Conservation (phyloP, 2,113 vertebrate species). For the Oryzias celebensis region DNA sequence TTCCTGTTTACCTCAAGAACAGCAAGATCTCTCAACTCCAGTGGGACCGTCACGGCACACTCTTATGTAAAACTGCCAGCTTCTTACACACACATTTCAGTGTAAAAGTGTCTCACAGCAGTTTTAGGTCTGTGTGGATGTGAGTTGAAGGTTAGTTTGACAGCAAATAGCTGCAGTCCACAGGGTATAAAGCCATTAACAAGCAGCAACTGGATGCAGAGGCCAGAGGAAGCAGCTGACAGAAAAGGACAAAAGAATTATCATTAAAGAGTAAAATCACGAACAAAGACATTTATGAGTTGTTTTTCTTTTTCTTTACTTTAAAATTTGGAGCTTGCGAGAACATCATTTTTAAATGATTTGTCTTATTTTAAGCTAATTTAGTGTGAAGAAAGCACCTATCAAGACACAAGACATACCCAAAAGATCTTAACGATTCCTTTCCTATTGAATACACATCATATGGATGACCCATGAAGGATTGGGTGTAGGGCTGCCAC, state of each 20-base stretch:
- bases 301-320: too few relatives aligned
- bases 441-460: too few relatives aligned
- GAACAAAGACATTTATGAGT: not conserved
- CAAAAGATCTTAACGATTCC: too few relatives aligned
- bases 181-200: slow-evolving; percentile 30
- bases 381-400: too few relatives aligned
- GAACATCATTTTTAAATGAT: too few relatives aligned
- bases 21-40: slow-evolving; percentile 8
- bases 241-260: not conserved
- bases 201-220: slow-evolving; percentile 2
- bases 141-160: slow-evolving; percentile 11
- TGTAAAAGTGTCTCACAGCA: not conserved
- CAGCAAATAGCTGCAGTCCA: slow-evolving; percentile 15
- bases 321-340: too few relatives aligned
- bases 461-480: too few relatives aligned
- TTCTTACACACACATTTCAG: too few relatives aligned
- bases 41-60: not conserved
- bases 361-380: too few relatives aligned
- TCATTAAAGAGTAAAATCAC: not conserved
- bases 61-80: not conserved
- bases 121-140: slow-evolving; percentile 6
- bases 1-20: slow-evolving; percentile 39
- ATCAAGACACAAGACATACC: too few relatives aligned
- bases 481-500: too few relatives aligned
- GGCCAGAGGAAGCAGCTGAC: not conserved